These are phyloP conservation scores for Sus cebifrons DNA, from an alignment of 2,797 vertebrate species.

Conservation along the genomic window DNA sequence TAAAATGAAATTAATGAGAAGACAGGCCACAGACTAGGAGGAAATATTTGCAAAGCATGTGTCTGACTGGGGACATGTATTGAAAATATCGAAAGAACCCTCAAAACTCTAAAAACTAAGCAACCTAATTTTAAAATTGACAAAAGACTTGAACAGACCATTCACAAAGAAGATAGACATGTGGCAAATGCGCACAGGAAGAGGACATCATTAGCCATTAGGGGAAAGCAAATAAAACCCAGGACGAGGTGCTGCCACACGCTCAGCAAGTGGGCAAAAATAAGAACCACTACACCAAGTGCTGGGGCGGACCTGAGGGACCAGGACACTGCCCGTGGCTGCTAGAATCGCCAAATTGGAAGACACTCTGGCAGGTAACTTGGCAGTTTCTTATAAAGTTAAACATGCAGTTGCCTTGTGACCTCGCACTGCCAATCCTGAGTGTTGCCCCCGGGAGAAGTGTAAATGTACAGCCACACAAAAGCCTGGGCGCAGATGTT, in stretches of 20 bases:
- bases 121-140: constrained; percentile 13
- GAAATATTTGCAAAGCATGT: background rate
- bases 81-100: background rate
- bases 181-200: background rate
- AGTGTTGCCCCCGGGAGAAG: background rate
- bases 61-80: background rate
- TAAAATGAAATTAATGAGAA: constrained; percentile 55
- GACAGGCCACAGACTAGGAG: background rate
- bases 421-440: background rate
- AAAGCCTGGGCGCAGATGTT: background rate
- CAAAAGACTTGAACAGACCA: background rate
- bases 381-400: background rate
- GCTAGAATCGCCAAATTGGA: background rate
- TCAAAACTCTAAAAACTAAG: background rate
- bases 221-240: background rate
- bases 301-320: background rate
- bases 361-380: background rate
- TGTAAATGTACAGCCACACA: background rate
- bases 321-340: background rate
- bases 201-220: background rate
- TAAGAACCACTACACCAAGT: background rate
- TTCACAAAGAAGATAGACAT: background rate
- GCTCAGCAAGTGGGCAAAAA: background rate
- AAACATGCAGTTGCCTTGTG: background rate
- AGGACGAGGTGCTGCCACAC: too few relatives aligned